Evolutionary conservation across 1,140 invertebrate genomes (phyloP), one percentile per base, ranked within the genome.

Genomic region (Colletes latitarsis): DNA sequence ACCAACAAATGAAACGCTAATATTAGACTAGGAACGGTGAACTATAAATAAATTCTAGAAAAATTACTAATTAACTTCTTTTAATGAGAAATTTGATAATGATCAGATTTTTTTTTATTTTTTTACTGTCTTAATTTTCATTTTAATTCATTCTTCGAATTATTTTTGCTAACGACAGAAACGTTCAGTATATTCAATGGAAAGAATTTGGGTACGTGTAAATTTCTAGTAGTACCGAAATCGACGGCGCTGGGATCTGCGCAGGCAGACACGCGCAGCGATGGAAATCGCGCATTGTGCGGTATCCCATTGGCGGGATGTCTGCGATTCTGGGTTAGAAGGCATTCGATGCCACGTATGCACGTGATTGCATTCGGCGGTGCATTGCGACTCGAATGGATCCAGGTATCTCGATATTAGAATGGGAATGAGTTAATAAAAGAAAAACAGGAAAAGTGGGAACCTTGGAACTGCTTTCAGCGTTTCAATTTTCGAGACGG

Each of bases 251-350:
- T 19, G 49, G 14, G 30, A 30, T 49, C 6, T 14, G 39, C 60
- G 62, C 41, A 64, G 52, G 41, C 52, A 46, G 52, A 62, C 68
- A n/a, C n/a, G 49, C 21, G 39, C 15, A 58, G 39, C 53, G 21
- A 62, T 55, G 55, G 57, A 68, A 81, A 82, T 67, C 67, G 55
- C 68, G 70, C 76, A 80, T 83, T 79, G 82, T 57, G 64, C 77
- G 83, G 82, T 74, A 49, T 75, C 70, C 82, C 76, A 69, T 12
- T n/a, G 70, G 21, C 53, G 75, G 71, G 57, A 84, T 84, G 74
- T 83, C 76, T 75, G 67, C 82, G 82, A 85, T 84, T 84, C 83
- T 71, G 41, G 67, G 70, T 14, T 83, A 52, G 82, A 83, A 74
- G 82, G 83, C 41, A 84, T 85, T 72, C 82, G 71, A 73, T 49